Evolutionary conservation across 1,140 invertebrate genomes (phyloP).

Genomic region (Drosophila pachea): DNA sequence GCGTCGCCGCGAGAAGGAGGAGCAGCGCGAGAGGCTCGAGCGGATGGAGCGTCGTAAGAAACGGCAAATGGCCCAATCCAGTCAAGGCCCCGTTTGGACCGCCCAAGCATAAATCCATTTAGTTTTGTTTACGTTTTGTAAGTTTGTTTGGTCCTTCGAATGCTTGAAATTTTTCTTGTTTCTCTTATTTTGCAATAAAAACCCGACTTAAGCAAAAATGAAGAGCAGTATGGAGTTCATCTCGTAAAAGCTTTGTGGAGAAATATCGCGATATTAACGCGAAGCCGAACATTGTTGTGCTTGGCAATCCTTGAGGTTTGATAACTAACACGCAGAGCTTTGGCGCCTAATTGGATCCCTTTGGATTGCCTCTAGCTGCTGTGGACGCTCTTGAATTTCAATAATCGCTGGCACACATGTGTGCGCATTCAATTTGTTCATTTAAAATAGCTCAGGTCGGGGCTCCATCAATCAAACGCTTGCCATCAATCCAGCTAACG

Average conservation of each 20-base stretch:
- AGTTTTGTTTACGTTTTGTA: slow-evolving; percentile 21
- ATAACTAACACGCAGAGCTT: not conserved
- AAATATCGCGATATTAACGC: no score
- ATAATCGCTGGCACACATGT: slow-evolving; percentile 42
- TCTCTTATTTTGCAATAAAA: no score
- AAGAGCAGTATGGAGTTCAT: no score
- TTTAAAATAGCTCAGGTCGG: slow-evolving; percentile 70
- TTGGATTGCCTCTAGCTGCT: not conserved
- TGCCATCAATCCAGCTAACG: not conserved
- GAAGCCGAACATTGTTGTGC: no score
- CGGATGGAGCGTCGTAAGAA: slow-evolving; percentile 32
- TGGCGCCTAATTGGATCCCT: not conserved
- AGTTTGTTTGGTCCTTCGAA: slow-evolving; percentile 20
- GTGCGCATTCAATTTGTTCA: slow-evolving; percentile 68
- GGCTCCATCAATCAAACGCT: slow-evolving; percentile 64
- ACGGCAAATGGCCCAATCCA: slow-evolving; percentile 55
- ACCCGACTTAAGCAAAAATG: no score
- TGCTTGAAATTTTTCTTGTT: no score
- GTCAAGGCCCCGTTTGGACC: slow-evolving; percentile 27
- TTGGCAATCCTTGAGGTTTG: not conserved
- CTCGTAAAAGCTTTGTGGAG: no score
- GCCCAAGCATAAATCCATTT: not conserved
- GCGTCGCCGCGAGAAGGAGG: slow-evolving; percentile 34
- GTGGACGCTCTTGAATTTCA: slow-evolving; percentile 45
- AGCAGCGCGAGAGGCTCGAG: slow-evolving; percentile 37